phyloP scores from a whole-genome alignment of 2,113 vertebrate genomes.

The Bufo gargarizans region DNA sequence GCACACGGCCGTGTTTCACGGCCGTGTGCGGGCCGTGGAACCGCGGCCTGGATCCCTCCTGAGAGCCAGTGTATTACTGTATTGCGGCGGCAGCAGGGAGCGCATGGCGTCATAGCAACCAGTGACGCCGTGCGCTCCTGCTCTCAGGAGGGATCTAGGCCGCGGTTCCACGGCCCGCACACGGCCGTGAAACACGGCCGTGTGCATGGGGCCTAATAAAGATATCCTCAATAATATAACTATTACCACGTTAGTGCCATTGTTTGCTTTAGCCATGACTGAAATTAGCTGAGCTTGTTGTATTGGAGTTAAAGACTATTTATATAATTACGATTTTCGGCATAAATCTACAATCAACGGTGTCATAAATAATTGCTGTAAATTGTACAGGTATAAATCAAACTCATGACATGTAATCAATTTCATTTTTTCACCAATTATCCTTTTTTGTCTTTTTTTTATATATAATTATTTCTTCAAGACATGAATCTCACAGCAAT shows the following conservation, averaged over 20 bases:
- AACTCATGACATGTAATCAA: constrained; percentile 68
- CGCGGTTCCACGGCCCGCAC: too few relatives aligned
- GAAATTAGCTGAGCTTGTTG: constrained; percentile 43
- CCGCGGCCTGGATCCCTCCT: too few relatives aligned
- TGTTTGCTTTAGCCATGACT: constrained; percentile 33
- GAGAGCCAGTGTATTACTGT: too few relatives aligned
- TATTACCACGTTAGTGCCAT: constrained; percentile 24
- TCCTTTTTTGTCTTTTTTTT: constrained; percentile 56
- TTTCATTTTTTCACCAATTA: constrained; percentile 56
- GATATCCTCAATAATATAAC: constrained; percentile 10
- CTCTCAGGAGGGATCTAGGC: too few relatives aligned
- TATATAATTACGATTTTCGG: constrained; percentile 53
- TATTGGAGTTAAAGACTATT: constrained; percentile 38
- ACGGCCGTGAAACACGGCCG: too few relatives aligned
- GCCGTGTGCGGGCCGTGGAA: too few relatives aligned
- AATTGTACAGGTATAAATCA: constrained; percentile 70
- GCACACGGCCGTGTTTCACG: too few relatives aligned
- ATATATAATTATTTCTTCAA: constrained; percentile 64
- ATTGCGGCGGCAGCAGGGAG: too few relatives aligned
- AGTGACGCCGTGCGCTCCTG: too few relatives aligned
- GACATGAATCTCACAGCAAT: constrained; percentile 37
- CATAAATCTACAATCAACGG: constrained; percentile 48
- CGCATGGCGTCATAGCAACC: too few relatives aligned
- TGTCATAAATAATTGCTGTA: constrained; percentile 65
- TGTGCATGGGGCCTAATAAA: too few relatives aligned